Evolutionary conservation across 2,888 invertebrate genomes (phyloP).

Genomic region (Ischnura elegans): DNA sequence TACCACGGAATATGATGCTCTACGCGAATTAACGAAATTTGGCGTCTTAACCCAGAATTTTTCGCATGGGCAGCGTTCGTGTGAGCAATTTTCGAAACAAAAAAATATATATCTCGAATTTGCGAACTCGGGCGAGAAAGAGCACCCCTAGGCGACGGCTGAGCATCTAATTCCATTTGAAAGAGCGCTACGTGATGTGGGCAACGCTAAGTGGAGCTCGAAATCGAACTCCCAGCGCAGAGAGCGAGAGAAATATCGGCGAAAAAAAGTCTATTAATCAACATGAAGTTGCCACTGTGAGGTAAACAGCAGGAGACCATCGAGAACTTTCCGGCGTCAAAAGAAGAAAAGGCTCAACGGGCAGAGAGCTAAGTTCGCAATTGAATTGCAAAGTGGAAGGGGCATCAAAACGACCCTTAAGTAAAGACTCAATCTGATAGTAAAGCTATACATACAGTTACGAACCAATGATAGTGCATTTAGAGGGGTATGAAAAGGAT

Average conservation of each 20-base stretch:
- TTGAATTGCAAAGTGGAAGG: too few relatives aligned
- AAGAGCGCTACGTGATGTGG: not conserved
- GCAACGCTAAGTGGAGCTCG: not conserved
- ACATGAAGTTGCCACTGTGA: not conserved
- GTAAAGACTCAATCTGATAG: too few relatives aligned
- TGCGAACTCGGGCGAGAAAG: not conserved
- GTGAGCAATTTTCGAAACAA: slow-evolving; percentile 31
- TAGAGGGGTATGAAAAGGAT: too few relatives aligned
- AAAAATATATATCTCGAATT: too few relatives aligned
- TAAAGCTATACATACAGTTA: too few relatives aligned
- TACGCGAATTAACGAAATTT: slow-evolving; percentile 50
- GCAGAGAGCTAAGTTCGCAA: too few relatives aligned
- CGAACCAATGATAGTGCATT: too few relatives aligned
- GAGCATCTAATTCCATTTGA: not conserved
- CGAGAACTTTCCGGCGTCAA: not conserved
- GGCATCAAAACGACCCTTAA: too few relatives aligned
- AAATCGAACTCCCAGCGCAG: not conserved
- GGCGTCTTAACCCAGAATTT: slow-evolving; percentile 29
- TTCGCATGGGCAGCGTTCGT: slow-evolving; percentile 12
- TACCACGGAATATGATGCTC: not conserved
- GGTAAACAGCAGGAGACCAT: not conserved
- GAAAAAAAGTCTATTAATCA: not conserved
- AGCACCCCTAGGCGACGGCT: not conserved
- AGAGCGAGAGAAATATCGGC: not conserved
- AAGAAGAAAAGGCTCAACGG: not conserved